Evolutionary conservation across 2,113 vertebrate species (phyloP).

Genomic region (Benitochromis conjunctus): DNA sequence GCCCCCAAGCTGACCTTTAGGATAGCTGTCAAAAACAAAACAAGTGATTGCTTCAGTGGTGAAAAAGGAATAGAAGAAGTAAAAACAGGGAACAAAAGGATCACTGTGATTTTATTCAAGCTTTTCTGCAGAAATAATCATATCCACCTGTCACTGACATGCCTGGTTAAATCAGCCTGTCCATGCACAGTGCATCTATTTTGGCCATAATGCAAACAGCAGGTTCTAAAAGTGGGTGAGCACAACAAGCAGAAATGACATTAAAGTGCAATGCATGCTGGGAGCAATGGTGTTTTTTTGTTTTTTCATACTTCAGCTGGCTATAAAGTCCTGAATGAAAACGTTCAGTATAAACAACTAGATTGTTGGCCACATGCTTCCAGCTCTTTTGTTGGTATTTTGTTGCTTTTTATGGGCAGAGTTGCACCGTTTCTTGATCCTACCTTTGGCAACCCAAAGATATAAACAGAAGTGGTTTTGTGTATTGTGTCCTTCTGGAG

Average conservation of each 20-base stretch:
- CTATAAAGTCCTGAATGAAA: accelerated
- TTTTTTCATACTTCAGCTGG: background rate
- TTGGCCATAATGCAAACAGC: background rate
- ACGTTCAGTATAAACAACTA: background rate
- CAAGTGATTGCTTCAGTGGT: background rate
- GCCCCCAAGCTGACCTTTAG: background rate
- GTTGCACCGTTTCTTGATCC: background rate
- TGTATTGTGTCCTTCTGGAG: background rate
- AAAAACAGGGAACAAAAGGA: background rate
- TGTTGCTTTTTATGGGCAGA: background rate
- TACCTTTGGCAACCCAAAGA: background rate
- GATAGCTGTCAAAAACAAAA: background rate
- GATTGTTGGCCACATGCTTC: background rate
- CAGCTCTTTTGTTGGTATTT: background rate
- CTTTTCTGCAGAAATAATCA: background rate
- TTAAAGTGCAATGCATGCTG: background rate
- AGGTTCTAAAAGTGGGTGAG: background rate
- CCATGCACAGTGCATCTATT: background rate
- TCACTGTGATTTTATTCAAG: background rate
- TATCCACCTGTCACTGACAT: background rate
- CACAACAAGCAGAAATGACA: background rate
- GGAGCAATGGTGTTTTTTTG: background rate
- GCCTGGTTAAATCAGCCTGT: background rate
- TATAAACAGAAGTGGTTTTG: background rate
- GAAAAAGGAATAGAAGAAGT: background rate